Conservation (phyloP, 1,140 invertebrate genomes). For the Trichonephila inaurata region DNA sequence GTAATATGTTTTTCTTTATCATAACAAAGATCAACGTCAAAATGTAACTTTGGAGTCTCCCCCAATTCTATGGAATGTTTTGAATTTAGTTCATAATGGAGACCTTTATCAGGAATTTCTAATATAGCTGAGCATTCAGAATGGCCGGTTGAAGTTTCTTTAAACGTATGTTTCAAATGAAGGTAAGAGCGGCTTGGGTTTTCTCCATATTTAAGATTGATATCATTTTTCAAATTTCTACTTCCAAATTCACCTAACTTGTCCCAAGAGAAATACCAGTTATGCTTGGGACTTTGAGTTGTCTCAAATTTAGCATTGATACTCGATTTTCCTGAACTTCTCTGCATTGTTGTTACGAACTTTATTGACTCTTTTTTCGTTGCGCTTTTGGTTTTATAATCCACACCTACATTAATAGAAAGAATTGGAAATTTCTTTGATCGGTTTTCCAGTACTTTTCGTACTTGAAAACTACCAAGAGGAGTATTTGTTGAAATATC, state of each 20-base stretch:
- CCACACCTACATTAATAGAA: neutral
- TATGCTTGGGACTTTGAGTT: slow-evolving; percentile 13
- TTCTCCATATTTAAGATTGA: slow-evolving; percentile 78
- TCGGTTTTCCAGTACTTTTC: slow-evolving; percentile 29
- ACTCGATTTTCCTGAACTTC: slow-evolving; percentile 48
- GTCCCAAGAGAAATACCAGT: slow-evolving; percentile 53
- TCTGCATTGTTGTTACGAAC: neutral
- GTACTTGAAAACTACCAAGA: slow-evolving; percentile 3
- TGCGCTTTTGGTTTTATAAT: neutral
- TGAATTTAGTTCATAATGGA: slow-evolving; percentile 50
- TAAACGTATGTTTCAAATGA: slow-evolving; percentile 8
- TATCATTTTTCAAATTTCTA: slow-evolving; percentile 46
- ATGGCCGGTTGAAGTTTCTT: neutral
- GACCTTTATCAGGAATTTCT: slow-evolving; percentile 43
- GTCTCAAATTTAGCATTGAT: slow-evolving; percentile 44
- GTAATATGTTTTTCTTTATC: slow-evolving; percentile 44
- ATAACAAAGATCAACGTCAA: slow-evolving; percentile 34
- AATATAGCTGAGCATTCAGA: neutral
- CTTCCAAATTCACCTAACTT: slow-evolving; percentile 40
- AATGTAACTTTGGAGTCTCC: neutral
- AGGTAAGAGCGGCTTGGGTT: slow-evolving; percentile 30
- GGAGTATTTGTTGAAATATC: neutral
- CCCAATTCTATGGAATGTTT: neutral
- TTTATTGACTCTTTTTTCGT: neutral
- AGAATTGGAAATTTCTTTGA: neutral